phyloP scores from a whole-genome alignment of 2,113 vertebrate genomes.

The Jaculus jaculus region DNA sequence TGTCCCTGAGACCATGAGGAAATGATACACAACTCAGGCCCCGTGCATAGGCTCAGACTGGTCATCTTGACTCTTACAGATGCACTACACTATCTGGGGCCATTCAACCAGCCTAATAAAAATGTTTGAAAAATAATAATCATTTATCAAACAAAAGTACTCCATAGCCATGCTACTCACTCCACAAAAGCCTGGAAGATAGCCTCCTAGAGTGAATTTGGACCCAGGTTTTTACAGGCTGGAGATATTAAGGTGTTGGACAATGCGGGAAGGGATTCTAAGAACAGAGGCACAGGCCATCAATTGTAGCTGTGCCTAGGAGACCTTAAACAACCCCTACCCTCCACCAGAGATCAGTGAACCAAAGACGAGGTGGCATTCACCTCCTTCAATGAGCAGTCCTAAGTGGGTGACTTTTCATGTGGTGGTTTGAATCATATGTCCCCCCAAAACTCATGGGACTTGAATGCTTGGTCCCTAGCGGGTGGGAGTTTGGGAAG shows the following conservation, averaged over 20 bases:
- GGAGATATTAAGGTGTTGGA: neutral
- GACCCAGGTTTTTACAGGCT: neutral
- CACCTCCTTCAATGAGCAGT: neutral
- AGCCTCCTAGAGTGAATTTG: neutral
- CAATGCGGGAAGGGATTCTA: neutral
- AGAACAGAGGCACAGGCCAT: neutral
- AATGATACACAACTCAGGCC: neutral
- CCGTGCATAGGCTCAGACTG: neutral
- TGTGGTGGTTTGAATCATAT: no score
- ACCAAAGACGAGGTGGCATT: neutral
- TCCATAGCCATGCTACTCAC: neutral
- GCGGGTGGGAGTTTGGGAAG: no score
- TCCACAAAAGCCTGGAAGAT: neutral
- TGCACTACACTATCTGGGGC: rapidly evolving
- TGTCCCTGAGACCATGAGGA: neutral
- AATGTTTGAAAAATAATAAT: neutral
- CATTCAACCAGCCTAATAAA: neutral
- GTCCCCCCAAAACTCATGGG: no score
- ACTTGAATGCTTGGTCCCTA: no score
- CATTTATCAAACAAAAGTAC: neutral
- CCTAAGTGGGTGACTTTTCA: neutral
- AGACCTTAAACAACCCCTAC: no score
- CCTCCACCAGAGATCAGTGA: neutral
- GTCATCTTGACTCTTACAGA: neutral
- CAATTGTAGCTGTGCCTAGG: neutral